phyloP scores from a whole-genome alignment of 2,888 invertebrate species.

The Chymomyza caudatula region DNA sequence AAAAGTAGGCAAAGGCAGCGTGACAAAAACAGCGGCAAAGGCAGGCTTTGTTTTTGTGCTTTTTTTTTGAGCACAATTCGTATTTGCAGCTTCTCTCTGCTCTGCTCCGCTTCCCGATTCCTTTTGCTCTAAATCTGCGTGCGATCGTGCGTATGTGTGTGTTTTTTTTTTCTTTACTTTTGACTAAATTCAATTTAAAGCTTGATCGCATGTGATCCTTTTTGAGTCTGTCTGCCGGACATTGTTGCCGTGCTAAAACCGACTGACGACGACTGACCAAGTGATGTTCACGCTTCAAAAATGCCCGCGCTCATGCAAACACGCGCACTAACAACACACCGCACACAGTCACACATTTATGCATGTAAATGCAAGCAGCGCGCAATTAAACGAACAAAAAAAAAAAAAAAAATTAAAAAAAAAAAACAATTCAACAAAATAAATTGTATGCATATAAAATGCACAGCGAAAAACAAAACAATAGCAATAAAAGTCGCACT shows the following conservation, averaged over 20 bases:
- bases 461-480: not conserved
- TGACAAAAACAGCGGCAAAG: slow-evolving; percentile 28
- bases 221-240: too few species aligned
- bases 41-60: slow-evolving; percentile 40
- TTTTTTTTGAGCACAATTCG: slow-evolving; percentile 22
- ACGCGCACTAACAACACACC: not conserved
- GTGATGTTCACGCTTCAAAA: not conserved
- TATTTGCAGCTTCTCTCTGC: too few species aligned
- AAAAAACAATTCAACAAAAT: not conserved
- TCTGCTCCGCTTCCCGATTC: too few species aligned
- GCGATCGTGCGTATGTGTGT: too few species aligned
- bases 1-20: slow-evolving; percentile 4
- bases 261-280: too few species aligned
- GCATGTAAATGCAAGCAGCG: not conserved
- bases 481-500: not conserved
- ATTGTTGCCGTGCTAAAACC: too few species aligned
- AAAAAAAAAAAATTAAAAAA: not conserved
- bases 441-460: not conserved
- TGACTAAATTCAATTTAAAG: too few species aligned
- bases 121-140: too few species aligned
- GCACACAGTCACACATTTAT: not conserved
- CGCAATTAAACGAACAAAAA: not conserved
- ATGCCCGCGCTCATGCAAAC: not conserved
- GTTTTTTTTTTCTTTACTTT: too few species aligned
- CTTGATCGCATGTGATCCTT: too few species aligned